Percentiles rank a stretch among this genome's conserved stretches.
Conservation (phyloP, 2,888 invertebrate species). For the Drosophila paranaensis region DNA sequence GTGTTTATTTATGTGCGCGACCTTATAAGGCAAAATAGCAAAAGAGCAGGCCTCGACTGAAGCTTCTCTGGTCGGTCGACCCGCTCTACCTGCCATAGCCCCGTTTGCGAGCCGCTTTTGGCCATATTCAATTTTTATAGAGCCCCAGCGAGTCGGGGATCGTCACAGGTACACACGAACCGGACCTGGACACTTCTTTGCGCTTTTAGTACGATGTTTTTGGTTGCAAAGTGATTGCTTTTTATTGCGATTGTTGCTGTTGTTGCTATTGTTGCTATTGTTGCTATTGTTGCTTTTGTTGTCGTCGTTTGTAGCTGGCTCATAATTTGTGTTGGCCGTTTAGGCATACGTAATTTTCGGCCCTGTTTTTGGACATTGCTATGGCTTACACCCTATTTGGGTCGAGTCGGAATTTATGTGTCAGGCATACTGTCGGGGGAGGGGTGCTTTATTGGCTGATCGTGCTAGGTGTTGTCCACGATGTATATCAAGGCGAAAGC, state of each 20-base stretch:
- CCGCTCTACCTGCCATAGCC: conserved; percentile 26
- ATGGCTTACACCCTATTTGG: conserved; percentile 45
- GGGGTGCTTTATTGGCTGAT: conserved; percentile 29
- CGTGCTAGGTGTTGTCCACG: conserved; percentile 6
- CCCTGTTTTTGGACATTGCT: conserved; percentile 54
- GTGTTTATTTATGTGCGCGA: conserved; percentile 78
- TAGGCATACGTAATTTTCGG: conserved; percentile 75
- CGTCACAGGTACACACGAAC: conserved; percentile 51
- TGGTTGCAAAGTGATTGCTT: conserved; percentile 72
- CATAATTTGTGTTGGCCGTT: conserved; percentile 68
- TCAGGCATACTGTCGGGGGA: conserved; percentile 12
- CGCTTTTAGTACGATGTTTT: conserved; percentile 61
- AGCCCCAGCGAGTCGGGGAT: conserved; percentile 20
- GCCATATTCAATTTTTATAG: conserved; percentile 70
- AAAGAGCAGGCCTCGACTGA: conserved; percentile 54
- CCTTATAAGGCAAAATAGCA: conserved; percentile 77
- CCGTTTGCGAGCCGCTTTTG: conserved; percentile 66
- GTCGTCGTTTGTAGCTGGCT: conserved; percentile 37
- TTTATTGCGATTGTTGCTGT: conserved; percentile 63
- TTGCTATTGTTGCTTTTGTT: conserved; percentile 23
- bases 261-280: conserved; percentile 27
- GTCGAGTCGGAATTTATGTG: conserved; percentile 20
- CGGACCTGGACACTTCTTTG: conserved; percentile 47
- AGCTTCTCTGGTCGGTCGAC: conserved; percentile 16
- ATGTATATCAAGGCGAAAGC: conserved; percentile 11